These are phyloP conservation scores for Eilema sororculum DNA, from an alignment of 2,888 invertebrate species.

Conservation along the genomic window DNA sequence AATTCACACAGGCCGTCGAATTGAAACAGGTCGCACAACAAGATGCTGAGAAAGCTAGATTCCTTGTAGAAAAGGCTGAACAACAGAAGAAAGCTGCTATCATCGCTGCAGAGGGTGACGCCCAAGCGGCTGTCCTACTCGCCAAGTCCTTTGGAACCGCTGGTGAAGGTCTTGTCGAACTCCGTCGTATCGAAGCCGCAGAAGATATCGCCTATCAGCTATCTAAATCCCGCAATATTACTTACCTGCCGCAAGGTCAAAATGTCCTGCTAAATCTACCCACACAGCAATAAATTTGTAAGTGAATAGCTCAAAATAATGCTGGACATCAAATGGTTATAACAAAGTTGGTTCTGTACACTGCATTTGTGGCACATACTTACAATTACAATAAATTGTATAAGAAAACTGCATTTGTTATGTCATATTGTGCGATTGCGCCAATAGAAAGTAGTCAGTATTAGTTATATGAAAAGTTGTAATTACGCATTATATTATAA, in stretches of 20 bases:
- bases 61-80: conserved; percentile 99
- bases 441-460: conserved; percentile 79
- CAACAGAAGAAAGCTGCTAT: conserved; percentile 97
- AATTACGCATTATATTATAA: conserved; percentile 83
- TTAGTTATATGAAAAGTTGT: conserved; percentile 81
- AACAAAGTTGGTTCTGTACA: conserved; percentile 64
- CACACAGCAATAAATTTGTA: conserved; percentile 75
- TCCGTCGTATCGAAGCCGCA: conserved; percentile 99
- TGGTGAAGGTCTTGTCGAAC: conserved; percentile 98
- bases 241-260: conserved; percentile 97
- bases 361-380: conserved; percentile 79
- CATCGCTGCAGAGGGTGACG: conserved; percentile 99
- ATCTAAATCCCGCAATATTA: conserved; percentile 97
- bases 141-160: conserved; percentile 97
- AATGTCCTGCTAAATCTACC: conserved; percentile 93
- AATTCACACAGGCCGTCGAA: conserved; percentile 99
- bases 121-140: conserved; percentile 96
- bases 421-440: conserved; percentile 75
- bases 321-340: conserved; percentile 57
- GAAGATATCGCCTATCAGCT: conserved; percentile 99
- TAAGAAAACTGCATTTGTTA: conserved; percentile 78
- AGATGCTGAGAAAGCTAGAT: conserved; percentile 99
- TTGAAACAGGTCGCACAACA: conserved; percentile 99
- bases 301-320: conserved; percentile 37
- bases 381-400: conserved; percentile 61